Percentiles rank a stretch among this genome's conserved stretches.
phyloP scores from a whole-genome alignment of 2,113 vertebrate species.

The Orcinus orca region DNA sequence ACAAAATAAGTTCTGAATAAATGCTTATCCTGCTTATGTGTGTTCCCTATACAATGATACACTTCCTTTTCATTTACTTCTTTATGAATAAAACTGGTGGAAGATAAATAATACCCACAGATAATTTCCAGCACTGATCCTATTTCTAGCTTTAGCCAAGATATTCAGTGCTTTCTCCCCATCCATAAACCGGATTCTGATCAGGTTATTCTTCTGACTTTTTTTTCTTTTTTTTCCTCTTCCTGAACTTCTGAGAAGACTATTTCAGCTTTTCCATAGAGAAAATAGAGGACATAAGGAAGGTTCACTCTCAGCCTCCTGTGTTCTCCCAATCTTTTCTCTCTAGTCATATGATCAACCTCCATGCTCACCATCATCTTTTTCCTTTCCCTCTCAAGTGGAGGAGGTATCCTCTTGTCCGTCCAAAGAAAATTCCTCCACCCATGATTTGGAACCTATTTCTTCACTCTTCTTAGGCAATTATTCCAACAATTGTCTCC shows the following conservation, averaged over 20 bases:
- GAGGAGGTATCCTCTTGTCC: not conserved
- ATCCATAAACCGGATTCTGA: not conserved
- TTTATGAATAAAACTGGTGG: not conserved
- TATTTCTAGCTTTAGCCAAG: not conserved
- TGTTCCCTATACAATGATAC: not conserved
- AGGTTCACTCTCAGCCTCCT: not conserved
- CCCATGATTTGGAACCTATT: not conserved
- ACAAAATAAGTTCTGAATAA: not conserved
- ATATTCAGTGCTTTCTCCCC: not conserved
- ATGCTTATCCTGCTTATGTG: not conserved
- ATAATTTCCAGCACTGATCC: not conserved
- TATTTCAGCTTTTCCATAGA: not conserved
- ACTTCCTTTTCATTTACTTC: not conserved
- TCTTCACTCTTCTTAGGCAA: not conserved
- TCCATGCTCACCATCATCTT: not conserved
- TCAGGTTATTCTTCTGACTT: not conserved
- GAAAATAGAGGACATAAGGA: not conserved
- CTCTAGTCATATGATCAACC: not conserved
- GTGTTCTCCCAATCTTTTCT: not conserved
- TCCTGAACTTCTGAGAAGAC: not conserved
- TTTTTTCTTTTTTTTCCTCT: not conserved
- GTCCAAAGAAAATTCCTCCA: not conserved
- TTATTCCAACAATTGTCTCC: not conserved
- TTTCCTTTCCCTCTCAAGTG: not conserved
- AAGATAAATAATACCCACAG: not conserved